These are phyloP conservation scores for Saturnia japonica DNA, from an alignment of 2,888 invertebrate species.

Conservation along the genomic window DNA sequence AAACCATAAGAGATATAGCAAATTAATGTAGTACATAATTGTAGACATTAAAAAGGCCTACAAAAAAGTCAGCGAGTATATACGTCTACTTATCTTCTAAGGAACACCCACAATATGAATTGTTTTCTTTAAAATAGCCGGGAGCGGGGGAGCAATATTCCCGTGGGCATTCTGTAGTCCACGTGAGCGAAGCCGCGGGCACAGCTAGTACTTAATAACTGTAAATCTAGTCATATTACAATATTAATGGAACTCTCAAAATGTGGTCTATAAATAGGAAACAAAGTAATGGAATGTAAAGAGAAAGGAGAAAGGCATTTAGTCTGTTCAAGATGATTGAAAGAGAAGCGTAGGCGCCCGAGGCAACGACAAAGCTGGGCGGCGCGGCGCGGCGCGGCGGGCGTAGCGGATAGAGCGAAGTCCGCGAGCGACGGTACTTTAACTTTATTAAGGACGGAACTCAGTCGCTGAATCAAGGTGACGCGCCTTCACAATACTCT, in stretches of 20 bases:
- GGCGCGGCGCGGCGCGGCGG: constrained; percentile 49
- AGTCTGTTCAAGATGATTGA: constrained; percentile 59
- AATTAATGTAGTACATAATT: too few species aligned
- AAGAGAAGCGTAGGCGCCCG: constrained; percentile 20
- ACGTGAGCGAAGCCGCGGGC: too few species aligned
- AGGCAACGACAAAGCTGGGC: constrained; percentile 39
- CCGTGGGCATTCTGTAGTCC: too few species aligned
- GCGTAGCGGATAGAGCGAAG: constrained; percentile 42
- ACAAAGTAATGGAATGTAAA: constrained; percentile 51
- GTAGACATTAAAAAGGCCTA: too few species aligned
- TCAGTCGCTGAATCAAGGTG: constrained; percentile 75
- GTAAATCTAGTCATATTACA: background rate
- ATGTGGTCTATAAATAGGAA: constrained; percentile 8
- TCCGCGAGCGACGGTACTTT: constrained; percentile 65
- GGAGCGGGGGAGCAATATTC: too few species aligned
- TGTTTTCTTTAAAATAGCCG: too few species aligned
- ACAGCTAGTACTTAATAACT: background rate
- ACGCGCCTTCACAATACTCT: constrained; percentile 78
- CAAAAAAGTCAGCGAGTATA: too few species aligned
- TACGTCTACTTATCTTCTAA: too few species aligned
- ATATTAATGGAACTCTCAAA: background rate
- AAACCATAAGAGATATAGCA: too few species aligned
- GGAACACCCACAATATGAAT: too few species aligned
- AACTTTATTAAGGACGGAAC: constrained; percentile 76
- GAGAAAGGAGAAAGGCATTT: constrained; percentile 55